A percentile compares a stretch with the other conserved stretches of the same genome.
These are phyloP conservation scores for Drosophila borealis DNA, from an alignment of 2,888 invertebrate species.

Conservation along the genomic window DNA sequence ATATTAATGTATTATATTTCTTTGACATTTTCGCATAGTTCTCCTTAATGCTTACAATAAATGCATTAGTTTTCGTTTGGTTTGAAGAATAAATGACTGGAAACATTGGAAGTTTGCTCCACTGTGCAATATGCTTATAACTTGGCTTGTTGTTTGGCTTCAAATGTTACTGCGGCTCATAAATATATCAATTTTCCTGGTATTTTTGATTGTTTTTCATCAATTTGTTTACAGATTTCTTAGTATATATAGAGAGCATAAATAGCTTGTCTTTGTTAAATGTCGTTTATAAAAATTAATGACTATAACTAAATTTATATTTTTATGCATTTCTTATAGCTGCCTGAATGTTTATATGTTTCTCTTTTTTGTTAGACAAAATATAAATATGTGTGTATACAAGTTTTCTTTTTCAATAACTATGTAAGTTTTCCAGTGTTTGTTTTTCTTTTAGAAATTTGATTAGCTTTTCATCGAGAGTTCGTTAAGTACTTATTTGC, in stretches of 20 bases:
- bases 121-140: slow-evolving; percentile 32
- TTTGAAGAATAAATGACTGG: slow-evolving; percentile 26
- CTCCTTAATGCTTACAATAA: slow-evolving; percentile 62
- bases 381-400: slow-evolving; percentile 59
- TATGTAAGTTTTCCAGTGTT: slow-evolving; percentile 38
- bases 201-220: slow-evolving; percentile 49
- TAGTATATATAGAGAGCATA: slow-evolving; percentile 34
- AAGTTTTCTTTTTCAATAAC: slow-evolving; percentile 39
- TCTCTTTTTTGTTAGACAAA: slow-evolving; percentile 69
- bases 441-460: slow-evolving; percentile 74
- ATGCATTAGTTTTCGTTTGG: slow-evolving; percentile 60
- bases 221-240: slow-evolving; percentile 45
- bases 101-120: slow-evolving; percentile 24
- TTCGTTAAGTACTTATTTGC: slow-evolving; percentile 63
- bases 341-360: slow-evolving; percentile 52
- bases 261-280: slow-evolving; percentile 56
- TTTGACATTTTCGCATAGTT: slow-evolving; percentile 46
- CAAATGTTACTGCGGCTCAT: slow-evolving; percentile 35
- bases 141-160: slow-evolving; percentile 53
- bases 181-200: slow-evolving; percentile 33
- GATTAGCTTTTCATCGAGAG: slow-evolving; percentile 62
- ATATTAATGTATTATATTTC: slow-evolving; percentile 49
- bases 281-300: slow-evolving; percentile 68
- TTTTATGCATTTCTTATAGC: slow-evolving; percentile 56
- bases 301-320: slow-evolving; percentile 41